Base-by-base conservation (phyloP, 2,888 invertebrate species). In the Adelphocoris suturalis region DNA sequence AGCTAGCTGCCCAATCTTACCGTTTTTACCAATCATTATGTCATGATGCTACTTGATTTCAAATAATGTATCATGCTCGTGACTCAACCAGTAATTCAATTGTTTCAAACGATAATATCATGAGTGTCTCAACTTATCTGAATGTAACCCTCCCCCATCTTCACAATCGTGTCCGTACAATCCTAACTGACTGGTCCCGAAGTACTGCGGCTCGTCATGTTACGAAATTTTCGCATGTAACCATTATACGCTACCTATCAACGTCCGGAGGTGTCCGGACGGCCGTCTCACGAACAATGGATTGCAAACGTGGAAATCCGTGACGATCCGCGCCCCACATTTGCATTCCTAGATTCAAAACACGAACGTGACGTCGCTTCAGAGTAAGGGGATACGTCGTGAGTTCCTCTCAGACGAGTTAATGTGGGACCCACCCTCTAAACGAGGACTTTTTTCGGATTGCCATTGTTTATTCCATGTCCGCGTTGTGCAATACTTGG, bases 251-350 rank as follows among this genome's bases (percentile, higher is more conserved):
- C 3, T 37, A 7, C 37, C 37, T 37, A 37, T 37, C 57, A n/a
- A 57, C 57, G 27, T 23, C 68, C 68, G 68, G 68, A 68, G 68
- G 68, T 68, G 68, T 23, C 68, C 68, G 5, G 9, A 23, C 68
- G 68, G 23, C n/a, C 57, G 14, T 57, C 57, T 23, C 23, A 19
- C 68, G 27, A 68, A 68, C 68, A 68, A 68, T 68, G 68, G 68
- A 68, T 68, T 68, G 68, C 68, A 23, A 68, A 68, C 19, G 68
- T 68, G 68, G 68, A 68, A 68, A 68, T 68, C 68, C 68, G 68
- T 23, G 27, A 68, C 23, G 68, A 68, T 19, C 23, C 68, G 19
- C 23, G 68, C 68, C 68, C 68, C 68, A 68, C 68, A 68, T 68
- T 68, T 68, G 68, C 68, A 68, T 68, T 23, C 68, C 68, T 27